A percentile compares a stretch with the other conserved stretches of the same genome.
These are phyloP conservation scores for Propithecus deckenii DNA, from an alignment of 2,797 vertebrate genomes.

Conservation along the genomic window DNA sequence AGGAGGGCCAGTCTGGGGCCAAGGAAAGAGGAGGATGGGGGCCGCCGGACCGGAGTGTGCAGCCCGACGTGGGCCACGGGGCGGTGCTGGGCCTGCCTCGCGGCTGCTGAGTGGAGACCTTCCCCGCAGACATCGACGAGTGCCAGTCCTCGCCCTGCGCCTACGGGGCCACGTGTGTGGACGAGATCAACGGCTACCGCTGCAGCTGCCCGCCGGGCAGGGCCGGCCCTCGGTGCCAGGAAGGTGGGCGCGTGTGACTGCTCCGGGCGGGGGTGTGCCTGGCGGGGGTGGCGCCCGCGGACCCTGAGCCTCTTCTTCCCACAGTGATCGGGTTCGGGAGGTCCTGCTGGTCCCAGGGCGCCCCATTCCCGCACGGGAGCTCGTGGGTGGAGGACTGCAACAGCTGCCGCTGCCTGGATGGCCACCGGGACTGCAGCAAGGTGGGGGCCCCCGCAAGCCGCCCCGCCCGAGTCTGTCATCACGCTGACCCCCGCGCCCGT, in stretches of 20 bases:
- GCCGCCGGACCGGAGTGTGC: accelerated
- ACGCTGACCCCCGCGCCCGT: accelerated
- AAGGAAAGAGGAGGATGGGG: background rate
- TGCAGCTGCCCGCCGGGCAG: slow-evolving; percentile 93
- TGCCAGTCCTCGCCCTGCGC: slow-evolving; percentile 96
- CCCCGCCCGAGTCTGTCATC: accelerated
- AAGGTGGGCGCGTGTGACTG: slow-evolving; percentile 85
- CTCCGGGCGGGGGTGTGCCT: accelerated
- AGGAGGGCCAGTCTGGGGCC: too few relatives aligned
- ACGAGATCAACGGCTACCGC: slow-evolving; percentile 93
- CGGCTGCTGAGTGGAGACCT: accelerated
- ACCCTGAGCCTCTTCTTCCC: background rate
- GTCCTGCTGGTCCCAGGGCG: slow-evolving; percentile 89
- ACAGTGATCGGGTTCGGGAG: slow-evolving; percentile 91
- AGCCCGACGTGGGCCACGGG: too few relatives aligned
- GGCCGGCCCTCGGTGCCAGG: slow-evolving; percentile 91
- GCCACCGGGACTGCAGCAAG: slow-evolving; percentile 92
- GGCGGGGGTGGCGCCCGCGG: accelerated
- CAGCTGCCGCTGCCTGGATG: slow-evolving; percentile 91
- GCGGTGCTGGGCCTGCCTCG: background rate
- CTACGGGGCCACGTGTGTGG: slow-evolving; percentile 94
- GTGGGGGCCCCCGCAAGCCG: slow-evolving; percentile 77
- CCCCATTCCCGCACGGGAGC: slow-evolving; percentile 91
- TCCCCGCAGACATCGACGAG: slow-evolving; percentile 92
- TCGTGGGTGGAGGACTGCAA: slow-evolving; percentile 96